Conservation (phyloP, 2,113 vertebrate genomes). For the Anoura caudifer region DNA sequence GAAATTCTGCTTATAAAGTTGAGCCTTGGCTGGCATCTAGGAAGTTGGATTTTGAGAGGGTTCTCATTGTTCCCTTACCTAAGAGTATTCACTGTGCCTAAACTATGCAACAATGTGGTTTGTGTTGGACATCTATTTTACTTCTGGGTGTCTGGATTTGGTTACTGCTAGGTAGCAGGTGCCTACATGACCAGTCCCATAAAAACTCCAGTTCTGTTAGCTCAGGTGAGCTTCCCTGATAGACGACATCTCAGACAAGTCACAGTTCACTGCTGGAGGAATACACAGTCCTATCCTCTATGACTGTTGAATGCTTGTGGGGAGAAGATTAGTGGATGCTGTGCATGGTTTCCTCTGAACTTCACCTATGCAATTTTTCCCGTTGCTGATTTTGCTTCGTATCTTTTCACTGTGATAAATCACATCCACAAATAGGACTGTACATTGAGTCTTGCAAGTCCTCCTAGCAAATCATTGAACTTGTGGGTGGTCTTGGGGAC, state of each 20-base stretch:
- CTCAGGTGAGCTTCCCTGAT: background rate
- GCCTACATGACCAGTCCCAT: fast-evolving
- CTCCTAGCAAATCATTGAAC: background rate
- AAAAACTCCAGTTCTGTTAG: background rate
- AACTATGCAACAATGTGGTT: background rate
- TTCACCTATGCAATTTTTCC: background rate
- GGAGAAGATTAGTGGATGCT: background rate
- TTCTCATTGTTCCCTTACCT: background rate
- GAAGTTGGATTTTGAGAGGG: background rate
- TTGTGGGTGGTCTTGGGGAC: background rate
- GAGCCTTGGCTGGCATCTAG: background rate
- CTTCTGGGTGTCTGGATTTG: background rate
- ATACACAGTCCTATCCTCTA: background rate
- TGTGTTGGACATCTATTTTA: background rate
- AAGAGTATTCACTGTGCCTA: background rate
- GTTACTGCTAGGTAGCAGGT: background rate
- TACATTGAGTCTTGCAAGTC: background rate
- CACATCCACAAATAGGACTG: background rate
- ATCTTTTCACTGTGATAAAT: background rate
- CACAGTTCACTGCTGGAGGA: background rate
- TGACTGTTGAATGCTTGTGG: background rate
- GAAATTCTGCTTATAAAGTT: background rate
- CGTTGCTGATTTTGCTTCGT: background rate
- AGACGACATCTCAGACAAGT: background rate
- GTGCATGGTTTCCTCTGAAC: background rate